Evolutionary conservation across 1,140 invertebrate species (phyloP).

Genomic region (Lepidostoma basale): DNA sequence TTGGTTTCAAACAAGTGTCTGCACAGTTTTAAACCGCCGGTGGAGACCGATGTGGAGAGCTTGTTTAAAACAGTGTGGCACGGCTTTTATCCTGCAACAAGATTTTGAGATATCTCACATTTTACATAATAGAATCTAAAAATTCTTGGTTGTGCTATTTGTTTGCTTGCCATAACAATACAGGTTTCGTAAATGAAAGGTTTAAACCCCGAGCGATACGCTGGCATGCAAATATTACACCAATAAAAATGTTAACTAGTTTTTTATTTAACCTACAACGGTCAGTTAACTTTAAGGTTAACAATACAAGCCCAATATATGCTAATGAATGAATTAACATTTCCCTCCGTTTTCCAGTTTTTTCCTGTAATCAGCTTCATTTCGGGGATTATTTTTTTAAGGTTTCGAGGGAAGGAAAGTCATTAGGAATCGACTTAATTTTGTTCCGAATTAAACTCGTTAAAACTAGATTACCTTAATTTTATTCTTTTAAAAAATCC

Average conservation of each 20-base stretch:
- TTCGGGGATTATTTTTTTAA: neutral
- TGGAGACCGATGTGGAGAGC: no score
- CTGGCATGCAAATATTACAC: neutral
- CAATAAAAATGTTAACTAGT: conserved; percentile 2
- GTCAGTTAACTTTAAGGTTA: neutral
- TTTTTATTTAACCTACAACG: neutral
- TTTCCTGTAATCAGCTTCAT: conserved; percentile 1
- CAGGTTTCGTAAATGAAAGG: no score
- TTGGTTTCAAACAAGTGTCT: no score
- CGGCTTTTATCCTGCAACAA: no score
- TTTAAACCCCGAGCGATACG: neutral
- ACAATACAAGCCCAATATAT: conserved; percentile 20
- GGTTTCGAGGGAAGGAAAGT: neutral
- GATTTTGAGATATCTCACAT: no score
- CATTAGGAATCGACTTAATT: neutral
- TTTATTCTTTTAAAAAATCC: neutral
- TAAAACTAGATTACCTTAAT: neutral
- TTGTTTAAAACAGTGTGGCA: no score
- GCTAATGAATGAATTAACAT: conserved; percentile 34
- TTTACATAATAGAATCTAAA: no score
- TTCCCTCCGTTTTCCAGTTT: neutral
- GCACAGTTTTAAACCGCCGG: no score
- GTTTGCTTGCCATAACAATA: no score
- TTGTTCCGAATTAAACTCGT: neutral
- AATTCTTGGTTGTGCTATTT: no score